These are phyloP conservation scores for Podarcis lilfordi DNA, from an alignment of 2,797 vertebrate genomes.

Conservation along the genomic window DNA sequence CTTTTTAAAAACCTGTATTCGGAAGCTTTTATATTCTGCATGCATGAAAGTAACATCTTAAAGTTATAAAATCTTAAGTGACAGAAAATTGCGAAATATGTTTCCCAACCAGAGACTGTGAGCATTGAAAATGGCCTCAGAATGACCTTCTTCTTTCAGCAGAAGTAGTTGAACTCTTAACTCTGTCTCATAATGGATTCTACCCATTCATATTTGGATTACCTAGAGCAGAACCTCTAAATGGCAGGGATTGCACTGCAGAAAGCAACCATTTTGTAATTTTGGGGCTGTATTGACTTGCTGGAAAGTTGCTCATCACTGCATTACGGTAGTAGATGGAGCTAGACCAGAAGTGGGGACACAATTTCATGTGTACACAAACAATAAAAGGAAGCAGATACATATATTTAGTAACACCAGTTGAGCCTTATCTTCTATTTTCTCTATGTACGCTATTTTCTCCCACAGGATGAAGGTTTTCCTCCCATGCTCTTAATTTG, in stretches of 20 bases:
- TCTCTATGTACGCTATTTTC: too few species aligned
- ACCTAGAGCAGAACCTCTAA: neutral
- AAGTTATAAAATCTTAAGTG: constrained; percentile 41
- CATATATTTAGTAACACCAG: too few species aligned
- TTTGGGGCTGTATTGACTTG: too few species aligned
- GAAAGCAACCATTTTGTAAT: neutral
- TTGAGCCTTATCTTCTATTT: too few species aligned
- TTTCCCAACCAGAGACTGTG: neutral
- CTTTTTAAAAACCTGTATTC: neutral
- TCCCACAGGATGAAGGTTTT: too few species aligned
- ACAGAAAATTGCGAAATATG: neutral
- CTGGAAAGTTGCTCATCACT: too few species aligned
- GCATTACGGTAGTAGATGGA: too few species aligned
- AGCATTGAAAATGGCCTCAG: neutral
- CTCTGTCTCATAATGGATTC: constrained; percentile 13
- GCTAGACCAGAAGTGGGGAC: too few species aligned
- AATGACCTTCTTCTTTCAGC: neutral
- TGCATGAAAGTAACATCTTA: constrained; percentile 21
- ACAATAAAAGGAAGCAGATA: too few species aligned
- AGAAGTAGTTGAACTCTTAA: constrained; percentile 20
- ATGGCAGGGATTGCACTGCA: neutral
- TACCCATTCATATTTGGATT: constrained; percentile 25
- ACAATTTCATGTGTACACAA: too few species aligned
- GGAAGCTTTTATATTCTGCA: constrained; percentile 25
- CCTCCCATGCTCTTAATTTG: neutral